Evolutionary conservation across 2,888 invertebrate genomes (phyloP).

Genomic region (Cheilosia grossa): DNA sequence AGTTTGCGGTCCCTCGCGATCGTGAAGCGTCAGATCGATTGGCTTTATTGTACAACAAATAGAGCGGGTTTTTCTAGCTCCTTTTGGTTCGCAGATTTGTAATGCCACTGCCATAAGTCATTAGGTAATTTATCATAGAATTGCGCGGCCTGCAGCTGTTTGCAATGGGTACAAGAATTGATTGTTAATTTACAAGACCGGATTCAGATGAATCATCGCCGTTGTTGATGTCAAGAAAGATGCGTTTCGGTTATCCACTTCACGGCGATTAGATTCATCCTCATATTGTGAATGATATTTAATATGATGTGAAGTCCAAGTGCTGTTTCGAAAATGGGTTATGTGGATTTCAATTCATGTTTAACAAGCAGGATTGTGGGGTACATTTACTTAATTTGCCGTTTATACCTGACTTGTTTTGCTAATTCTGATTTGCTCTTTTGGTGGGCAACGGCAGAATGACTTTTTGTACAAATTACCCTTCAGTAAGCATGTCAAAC

Average conservation of each 20-base stretch:
- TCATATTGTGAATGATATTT: constrained; percentile 7
- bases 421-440: too few species aligned
- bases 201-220: constrained; percentile 42
- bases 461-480: too few species aligned
- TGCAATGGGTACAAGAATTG: constrained; percentile 20
- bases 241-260: constrained; percentile 39
- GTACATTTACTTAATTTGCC: too few species aligned
- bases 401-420: too few species aligned
- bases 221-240: constrained; percentile 23
- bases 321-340: constrained; percentile 12
- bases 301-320: constrained; percentile 29
- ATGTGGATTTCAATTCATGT: not conserved
- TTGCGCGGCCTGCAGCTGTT: constrained; percentile 28
- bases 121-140: constrained; percentile 64
- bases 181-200: constrained; percentile 34
- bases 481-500: too few species aligned
- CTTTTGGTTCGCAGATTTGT: constrained; percentile 32
- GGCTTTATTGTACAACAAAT: constrained; percentile 41
- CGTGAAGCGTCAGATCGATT: constrained; percentile 51
- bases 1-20: constrained; percentile 41
- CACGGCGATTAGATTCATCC: constrained; percentile 15
- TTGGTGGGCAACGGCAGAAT: too few species aligned
- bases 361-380: not conserved
- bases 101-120: constrained; percentile 53
- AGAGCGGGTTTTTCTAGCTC: constrained; percentile 33